Base-by-base conservation (phyloP, 2,888 invertebrate genomes). In the Hylaea fasciaria region DNA sequence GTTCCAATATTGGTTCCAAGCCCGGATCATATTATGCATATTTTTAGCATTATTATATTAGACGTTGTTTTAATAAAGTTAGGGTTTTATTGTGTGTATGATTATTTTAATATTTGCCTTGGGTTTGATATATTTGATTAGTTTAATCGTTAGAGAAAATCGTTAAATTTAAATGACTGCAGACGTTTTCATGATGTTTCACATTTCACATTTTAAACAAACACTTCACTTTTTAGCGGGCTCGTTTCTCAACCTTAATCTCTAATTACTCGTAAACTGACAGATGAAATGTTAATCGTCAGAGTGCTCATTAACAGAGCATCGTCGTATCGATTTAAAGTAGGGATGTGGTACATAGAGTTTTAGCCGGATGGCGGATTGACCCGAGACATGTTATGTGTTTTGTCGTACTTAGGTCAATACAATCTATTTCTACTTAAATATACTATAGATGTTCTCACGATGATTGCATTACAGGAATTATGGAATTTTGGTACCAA, bases 201-300 rank as follows among this genome's bases (percentile, higher is more conserved):
- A 45, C 44, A 29, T 44, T 43, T 49, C 13, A 16, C 48, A 44
- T 53, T n/a, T n/a, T 28, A 53, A 58, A 54, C 49, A 55, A 55
- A 43, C 47, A 43, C 47, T 60, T 35, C 51, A 29, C 43, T 45
- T 56, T 64, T 64, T 66, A 57, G 57, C 64, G 64, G 65, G 57
- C 60, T 56, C 55, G 62, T 63, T 50, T 47, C 61, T 66, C 56
- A 68, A 58, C 57, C 59, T 71, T 76, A 76, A 79, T 78, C 79
- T 73, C 66, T 77, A 77, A 80, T 80, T 76, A 77, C 76, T 74
- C 71, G 58, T 65, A 70, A 76, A 80, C 57, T 50, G 29, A 71
- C 69, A 70, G 78, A 81, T 76, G 78, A 76, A 79, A 76, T 71
- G 80, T 80, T 80, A 79, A 81, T 80, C 76, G 65, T 53, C 55